A percentile compares a stretch with the other conserved stretches of the same genome.
Conservation (phyloP, 2,797 vertebrate genomes). For the Choloepus didactylus region DNA sequence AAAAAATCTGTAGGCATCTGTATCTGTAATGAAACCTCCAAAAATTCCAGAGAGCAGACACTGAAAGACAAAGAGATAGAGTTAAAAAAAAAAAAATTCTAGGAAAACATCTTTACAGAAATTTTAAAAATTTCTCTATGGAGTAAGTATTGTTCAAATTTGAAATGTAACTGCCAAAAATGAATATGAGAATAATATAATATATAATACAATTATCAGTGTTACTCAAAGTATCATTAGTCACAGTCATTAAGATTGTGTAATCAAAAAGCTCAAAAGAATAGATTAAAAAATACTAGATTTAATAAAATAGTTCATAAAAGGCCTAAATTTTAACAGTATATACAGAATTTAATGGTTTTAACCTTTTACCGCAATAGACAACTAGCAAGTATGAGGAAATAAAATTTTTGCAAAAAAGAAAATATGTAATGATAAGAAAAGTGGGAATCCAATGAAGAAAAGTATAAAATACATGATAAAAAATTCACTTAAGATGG, state of each 20-base stretch:
- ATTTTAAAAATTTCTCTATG: neutral
- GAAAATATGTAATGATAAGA: neutral
- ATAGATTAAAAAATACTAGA: slow-evolving; percentile 17
- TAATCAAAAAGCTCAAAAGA: neutral
- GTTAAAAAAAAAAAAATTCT: neutral
- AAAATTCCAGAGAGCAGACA: slow-evolving; percentile 14
- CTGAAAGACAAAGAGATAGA: neutral
- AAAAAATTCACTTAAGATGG: neutral
- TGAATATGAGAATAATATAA: neutral
- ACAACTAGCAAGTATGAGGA: neutral
- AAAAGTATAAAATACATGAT: neutral
- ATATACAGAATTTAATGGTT: neutral
- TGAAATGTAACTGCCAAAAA: neutral
- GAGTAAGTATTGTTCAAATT: neutral
- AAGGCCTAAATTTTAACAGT: neutral
- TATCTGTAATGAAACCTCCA: neutral
- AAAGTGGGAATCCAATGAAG: neutral
- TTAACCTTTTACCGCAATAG: neutral
- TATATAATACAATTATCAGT: neutral
- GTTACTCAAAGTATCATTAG: neutral
- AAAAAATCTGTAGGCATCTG: neutral
- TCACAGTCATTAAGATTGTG: neutral
- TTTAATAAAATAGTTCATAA: neutral
- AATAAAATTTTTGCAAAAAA: slow-evolving; percentile 13
- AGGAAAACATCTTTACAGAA: neutral